phyloP scores from a whole-genome alignment of 2,797 vertebrate genomes.

The Tamandua tetradactyla region DNA sequence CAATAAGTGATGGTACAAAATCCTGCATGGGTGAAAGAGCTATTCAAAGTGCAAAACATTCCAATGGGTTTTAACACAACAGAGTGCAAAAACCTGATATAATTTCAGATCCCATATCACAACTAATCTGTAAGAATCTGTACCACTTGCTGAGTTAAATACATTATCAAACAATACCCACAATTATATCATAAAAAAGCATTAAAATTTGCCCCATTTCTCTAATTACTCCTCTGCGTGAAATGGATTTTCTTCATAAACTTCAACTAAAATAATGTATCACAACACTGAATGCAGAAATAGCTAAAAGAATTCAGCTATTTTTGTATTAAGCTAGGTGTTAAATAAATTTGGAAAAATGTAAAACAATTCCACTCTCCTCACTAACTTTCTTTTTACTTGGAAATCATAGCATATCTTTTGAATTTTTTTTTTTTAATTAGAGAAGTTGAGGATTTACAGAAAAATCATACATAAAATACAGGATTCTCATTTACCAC shows the following conservation, averaged over 20 bases:
- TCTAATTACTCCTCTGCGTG: background rate
- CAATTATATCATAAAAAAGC: background rate
- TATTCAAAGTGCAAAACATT: background rate
- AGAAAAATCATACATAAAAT: no score
- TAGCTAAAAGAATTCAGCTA: background rate
- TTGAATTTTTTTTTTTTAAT: no score
- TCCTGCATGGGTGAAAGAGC: background rate
- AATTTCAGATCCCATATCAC: background rate
- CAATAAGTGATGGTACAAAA: background rate
- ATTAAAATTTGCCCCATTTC: background rate
- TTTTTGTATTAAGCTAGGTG: background rate
- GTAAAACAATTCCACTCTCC: background rate
- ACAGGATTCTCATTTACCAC: no score
- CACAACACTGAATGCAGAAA: background rate
- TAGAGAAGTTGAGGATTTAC: no score
- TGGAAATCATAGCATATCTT: background rate
- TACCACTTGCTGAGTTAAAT: background rate
- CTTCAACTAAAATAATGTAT: background rate
- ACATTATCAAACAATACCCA: background rate
- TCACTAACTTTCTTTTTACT: background rate
- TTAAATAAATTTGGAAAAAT: background rate
- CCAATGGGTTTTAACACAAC: background rate
- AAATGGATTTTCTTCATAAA: background rate
- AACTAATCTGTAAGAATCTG: background rate
- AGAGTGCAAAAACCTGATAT: background rate